Conservation (phyloP, 1,140 invertebrate species). For the Trissolcus basalis region DNA sequence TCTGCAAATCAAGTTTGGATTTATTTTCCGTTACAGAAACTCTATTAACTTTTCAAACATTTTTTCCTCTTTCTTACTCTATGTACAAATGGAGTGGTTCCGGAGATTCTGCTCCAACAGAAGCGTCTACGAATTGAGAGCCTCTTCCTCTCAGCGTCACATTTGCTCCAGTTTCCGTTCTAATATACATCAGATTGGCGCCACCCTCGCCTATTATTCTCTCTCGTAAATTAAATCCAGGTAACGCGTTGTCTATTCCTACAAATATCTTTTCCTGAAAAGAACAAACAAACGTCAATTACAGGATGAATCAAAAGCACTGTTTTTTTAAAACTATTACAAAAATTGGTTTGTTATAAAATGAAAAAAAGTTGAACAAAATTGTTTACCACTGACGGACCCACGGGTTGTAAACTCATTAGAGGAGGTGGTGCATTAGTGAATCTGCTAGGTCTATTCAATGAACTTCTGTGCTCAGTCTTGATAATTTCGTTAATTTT, state of each 20-base stretch:
- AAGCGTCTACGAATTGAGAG: conserved; percentile 80
- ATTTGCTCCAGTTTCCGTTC: conserved; percentile 84
- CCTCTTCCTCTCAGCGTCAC: conserved; percentile 84
- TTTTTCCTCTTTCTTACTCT: conserved; percentile 81
- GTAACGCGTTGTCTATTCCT: conserved; percentile 81
- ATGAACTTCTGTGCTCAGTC: conserved; percentile 72
- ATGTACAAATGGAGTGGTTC: conserved; percentile 88
- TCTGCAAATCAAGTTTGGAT: conserved; percentile 66
- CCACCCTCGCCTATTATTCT: conserved; percentile 83
- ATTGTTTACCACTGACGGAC: conserved; percentile 73
- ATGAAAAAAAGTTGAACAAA: too few species aligned
- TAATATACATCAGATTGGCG: conserved; percentile 86
- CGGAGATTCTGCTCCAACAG: conserved; percentile 81
- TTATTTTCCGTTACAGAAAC: neutral
- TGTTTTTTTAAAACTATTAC: too few species aligned
- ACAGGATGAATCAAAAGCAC: too few species aligned
- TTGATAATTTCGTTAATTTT: conserved; percentile 81
- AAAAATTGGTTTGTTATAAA: too few species aligned
- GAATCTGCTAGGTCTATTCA: conserved; percentile 74
- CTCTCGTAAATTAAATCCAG: conserved; percentile 84
- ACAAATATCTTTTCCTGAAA: too few species aligned
- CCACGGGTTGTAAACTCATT: conserved; percentile 74
- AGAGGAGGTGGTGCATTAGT: conserved; percentile 76
- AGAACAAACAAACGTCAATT: too few species aligned
- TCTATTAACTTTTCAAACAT: conserved; percentile 2